Conservation (phyloP, 2,888 invertebrate species). For the Eupithecia subumbrata region DNA sequence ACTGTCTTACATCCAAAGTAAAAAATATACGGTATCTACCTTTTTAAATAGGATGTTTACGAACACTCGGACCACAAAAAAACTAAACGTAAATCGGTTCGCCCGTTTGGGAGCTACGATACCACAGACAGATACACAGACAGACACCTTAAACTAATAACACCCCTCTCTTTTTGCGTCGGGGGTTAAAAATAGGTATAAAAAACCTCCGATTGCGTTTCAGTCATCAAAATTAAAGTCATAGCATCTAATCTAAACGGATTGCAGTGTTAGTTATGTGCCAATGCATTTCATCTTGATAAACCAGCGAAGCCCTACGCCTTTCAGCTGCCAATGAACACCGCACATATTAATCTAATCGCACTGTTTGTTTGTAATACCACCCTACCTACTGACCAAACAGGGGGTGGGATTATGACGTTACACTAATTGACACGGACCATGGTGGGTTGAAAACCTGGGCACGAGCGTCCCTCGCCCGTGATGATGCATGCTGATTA, state of each 20-base stretch:
- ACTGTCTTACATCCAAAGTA: too few relatives aligned
- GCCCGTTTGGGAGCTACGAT: too few relatives aligned
- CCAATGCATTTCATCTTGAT: not conserved
- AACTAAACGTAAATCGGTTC: too few relatives aligned
- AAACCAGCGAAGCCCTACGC: conserved; percentile 11
- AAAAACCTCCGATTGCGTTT: not conserved
- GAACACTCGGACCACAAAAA: too few relatives aligned
- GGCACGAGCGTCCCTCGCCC: conserved; percentile 63
- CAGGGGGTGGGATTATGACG: conserved; percentile 74
- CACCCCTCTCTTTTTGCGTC: too few relatives aligned
- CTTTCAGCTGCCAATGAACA: conserved; percentile 35
- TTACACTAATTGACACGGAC: conserved; percentile 75
- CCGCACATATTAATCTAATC: conserved; percentile 66
- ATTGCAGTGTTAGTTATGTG: not conserved
- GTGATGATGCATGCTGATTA: conserved; percentile 76
- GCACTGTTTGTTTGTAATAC: conserved; percentile 57
- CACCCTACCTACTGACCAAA: conserved; percentile 55
- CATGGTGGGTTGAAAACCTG: conserved; percentile 57
- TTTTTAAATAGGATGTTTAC: too few relatives aligned
- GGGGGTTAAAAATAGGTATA: too few relatives aligned
- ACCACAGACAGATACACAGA: too few relatives aligned
- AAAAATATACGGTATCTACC: too few relatives aligned
- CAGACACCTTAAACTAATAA: too few relatives aligned
- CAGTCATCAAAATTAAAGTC: too few relatives aligned
- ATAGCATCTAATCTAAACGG: too few relatives aligned